Base-by-base conservation (phyloP, 2,113 vertebrate species). In the Camelus dromedarius region DNA sequence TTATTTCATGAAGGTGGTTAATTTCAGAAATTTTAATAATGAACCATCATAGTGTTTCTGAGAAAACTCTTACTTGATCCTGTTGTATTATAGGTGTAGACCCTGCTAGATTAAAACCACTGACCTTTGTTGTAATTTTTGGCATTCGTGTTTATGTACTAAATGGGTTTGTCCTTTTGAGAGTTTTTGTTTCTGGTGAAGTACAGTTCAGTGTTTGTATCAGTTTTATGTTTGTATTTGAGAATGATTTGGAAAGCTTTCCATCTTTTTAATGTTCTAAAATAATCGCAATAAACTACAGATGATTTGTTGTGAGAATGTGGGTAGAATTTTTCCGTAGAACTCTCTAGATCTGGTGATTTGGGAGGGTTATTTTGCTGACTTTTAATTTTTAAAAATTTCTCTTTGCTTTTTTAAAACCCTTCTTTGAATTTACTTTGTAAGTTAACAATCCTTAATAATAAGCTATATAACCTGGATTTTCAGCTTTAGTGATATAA, bases 151-250 rank as follows among this genome's bases (percentile, higher is more conserved):
- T 83, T 26, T 83, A 50, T 64, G 22, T 66, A 38, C 69, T 46
- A 94, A 88, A 62, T 82, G 72, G 32, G 8, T 70, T n/a, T 87
- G 2, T 96, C 85, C 38, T 75, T 82, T 91, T 58, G 56, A 79
- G 48, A 11, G 11, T 90, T 46, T 92, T 87, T 90, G 24, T 81
- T 92, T 70, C 54, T 73, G 42, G 32, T 82, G 79, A 83, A 73
- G 70, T 84, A 66, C 60, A 87, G 16, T 77, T 89, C 84, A 60
- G 6, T 26, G 75, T 90, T 73, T 75, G 1, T 62, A 38, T 82
- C 35, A 38, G 30, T 86, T 91, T 93, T 64, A 69, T 46, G 32
- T 89, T 77, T 64, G 32, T 90, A 22, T 96, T 86, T 76, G 28
- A 77, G 89, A 48, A 86, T 52, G 26, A 73, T 42, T 87, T 92